These are phyloP conservation scores for Papilio xuthus DNA, from an alignment of 1,140 invertebrate genomes.

Conservation along the genomic window DNA sequence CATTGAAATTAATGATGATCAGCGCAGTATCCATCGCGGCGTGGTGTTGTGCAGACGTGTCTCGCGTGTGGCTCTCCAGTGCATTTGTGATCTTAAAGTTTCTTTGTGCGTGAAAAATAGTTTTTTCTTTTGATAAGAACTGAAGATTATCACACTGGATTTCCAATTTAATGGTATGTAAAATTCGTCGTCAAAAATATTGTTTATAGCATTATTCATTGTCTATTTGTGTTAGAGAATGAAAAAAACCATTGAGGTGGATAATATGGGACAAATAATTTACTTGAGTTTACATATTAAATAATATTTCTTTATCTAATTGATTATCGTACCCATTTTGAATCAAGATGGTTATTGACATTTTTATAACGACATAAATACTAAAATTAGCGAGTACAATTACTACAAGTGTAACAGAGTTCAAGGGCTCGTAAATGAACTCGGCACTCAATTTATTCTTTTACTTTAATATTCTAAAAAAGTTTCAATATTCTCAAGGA, in stretches of 20 bases:
- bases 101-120: conserved; percentile 49
- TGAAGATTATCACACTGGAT: conserved; percentile 65
- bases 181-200: conserved; percentile 34
- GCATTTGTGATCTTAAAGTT: conserved; percentile 51
- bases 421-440: neutral
- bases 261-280: neutral
- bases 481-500: neutral
- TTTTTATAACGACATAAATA: neutral
- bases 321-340: neutral
- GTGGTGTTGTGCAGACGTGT: conserved; percentile 47
- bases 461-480: neutral
- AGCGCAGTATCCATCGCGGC: conserved; percentile 54
- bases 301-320: neutral
- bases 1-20: conserved; percentile 54
- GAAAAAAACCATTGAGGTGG: neutral
- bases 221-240: conserved; percentile 18
- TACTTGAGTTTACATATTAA: neutral
- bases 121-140: conserved; percentile 43
- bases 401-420: neutral
- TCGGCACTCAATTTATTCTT: neutral
- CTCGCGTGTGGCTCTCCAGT: conserved; percentile 37
- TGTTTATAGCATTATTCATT: conserved; percentile 27
- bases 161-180: conserved; percentile 66
- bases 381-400: neutral
- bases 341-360: neutral